Base-by-base conservation (phyloP, 1,140 invertebrate species). In the Geopemphigus sp. region DNA sequence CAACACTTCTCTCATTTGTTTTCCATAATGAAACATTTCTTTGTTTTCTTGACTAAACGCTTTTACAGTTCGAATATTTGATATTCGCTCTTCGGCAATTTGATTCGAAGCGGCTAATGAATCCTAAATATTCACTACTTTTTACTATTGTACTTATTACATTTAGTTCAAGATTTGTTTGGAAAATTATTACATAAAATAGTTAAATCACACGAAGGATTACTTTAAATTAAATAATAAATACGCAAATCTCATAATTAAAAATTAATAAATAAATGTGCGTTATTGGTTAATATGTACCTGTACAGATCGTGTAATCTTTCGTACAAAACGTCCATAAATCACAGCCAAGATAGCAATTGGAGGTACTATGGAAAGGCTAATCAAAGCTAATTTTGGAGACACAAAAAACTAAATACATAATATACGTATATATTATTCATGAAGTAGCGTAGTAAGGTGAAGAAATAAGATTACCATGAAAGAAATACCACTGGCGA, bases 51-150 rank as follows among this genome's bases (percentile, higher is more conserved):
- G 92, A 5, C 92, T 94, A 85, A 98, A 98, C 3, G 92, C 91
- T 86, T 97, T 93, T 0, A 99, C 96, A 6, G 96, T 98, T 83
- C 96, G 89, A 81, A 99, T 94, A 84, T 97, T 98, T 32, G 92
- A 90, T 61, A 99, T 93, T 83, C 92, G 92, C 84, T 99, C 97
- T 87, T 98, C 96, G 0, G 95, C 95, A 29, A 92, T 89, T 85
- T 95, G 90, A 81, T 93, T 95, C 47, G 95, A 89, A 80, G 89
- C 88, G 0, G 95, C 95, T 32, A 96, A 86, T 73, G 92, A 90
- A 84, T 95, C 93, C 86, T 98, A 89, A 66, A 81, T 81, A n/a
- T n/a, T 76, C 19, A 82, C 47, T 81, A 81, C 12, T 53, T 15
- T 45, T 17, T 81, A 63, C 29, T 76, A 68, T 66, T 66, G n/a